These are phyloP conservation scores for Peromyscus polionotus DNA, from an alignment of 2,113 vertebrate species.

Conservation along the genomic window DNA sequence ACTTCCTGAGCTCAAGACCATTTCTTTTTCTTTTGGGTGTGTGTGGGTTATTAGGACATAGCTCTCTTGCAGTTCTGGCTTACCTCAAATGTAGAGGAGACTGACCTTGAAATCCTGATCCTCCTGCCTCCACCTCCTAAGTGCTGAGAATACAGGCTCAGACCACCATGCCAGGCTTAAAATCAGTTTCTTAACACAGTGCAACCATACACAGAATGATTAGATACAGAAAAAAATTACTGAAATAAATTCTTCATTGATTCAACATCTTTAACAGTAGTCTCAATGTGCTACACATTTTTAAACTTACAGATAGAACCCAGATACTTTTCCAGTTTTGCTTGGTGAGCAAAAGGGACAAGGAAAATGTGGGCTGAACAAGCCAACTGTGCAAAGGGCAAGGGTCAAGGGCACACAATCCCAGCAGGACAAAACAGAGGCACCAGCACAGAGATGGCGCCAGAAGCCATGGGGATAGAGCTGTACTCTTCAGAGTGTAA, in stretches of 20 bases:
- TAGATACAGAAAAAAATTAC: neutral
- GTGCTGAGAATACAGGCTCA: neutral
- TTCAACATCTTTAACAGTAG: neutral
- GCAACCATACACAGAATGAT: neutral
- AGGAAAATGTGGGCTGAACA: neutral
- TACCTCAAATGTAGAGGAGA: neutral
- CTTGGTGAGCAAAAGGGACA: neutral
- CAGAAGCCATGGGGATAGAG: neutral
- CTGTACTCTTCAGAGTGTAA: neutral
- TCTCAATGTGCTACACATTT: neutral
- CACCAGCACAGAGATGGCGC: neutral
- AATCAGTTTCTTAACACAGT: neutral
- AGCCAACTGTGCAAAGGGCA: neutral
- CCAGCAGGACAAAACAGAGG: neutral
- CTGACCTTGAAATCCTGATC: neutral
- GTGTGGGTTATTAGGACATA: neutral
- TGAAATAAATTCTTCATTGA: neutral
- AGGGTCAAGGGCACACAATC: neutral
- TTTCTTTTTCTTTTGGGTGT: neutral
- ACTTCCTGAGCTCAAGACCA: slow-evolving; percentile 3
- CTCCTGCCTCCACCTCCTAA: neutral
- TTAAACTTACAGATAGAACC: neutral
- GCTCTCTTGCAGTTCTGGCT: neutral
- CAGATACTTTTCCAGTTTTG: neutral
- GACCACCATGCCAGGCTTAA: neutral